Percentiles rank a stretch among this genome's conserved stretches.
These are phyloP conservation scores for Luidia sarsii DNA, from an alignment of 53 echinoderm and acorn worm genomes.

Conservation along the genomic window DNA sequence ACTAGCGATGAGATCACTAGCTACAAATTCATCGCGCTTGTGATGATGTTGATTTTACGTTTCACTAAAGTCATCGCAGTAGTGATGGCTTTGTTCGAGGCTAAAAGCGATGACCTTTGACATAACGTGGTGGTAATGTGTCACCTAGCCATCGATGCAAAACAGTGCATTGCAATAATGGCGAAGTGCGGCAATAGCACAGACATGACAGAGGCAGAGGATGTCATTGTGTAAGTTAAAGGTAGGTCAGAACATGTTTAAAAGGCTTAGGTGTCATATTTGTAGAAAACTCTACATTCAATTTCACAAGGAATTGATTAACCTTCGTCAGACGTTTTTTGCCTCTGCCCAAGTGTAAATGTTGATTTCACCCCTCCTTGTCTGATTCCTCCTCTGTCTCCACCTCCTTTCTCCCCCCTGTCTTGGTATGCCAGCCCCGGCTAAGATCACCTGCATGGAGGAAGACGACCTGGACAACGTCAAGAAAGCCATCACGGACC, in stretches of 20 bases:
- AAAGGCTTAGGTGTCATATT: too few relatives aligned
- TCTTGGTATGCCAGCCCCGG: constrained; percentile 39
- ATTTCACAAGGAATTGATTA: too few relatives aligned
- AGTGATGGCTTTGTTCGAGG: not conserved
- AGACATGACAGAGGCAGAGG: too few relatives aligned
- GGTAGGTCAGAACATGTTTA: too few relatives aligned
- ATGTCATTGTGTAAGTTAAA: too few relatives aligned
- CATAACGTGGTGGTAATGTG: too few relatives aligned
- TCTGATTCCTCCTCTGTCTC: not conserved
- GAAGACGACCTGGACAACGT: constrained; percentile 63
- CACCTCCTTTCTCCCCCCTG: not conserved
- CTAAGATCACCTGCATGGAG: constrained; percentile 39
- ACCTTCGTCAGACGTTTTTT: too few relatives aligned
- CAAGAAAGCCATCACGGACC: constrained; percentile 76
- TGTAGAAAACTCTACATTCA: too few relatives aligned
- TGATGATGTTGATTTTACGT: not conserved
- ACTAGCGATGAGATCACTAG: not conserved
- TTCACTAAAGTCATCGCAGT: not conserved
- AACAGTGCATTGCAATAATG: too few relatives aligned
- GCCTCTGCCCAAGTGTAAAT: too few relatives aligned
- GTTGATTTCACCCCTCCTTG: not conserved
- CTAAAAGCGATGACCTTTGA: not conserved
- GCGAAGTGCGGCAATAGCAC: too few relatives aligned
- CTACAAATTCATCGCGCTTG: not conserved
- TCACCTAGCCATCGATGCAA: too few relatives aligned